Base-by-base conservation (phyloP, 1,140 invertebrate species). In the Chelonus insularis region DNA sequence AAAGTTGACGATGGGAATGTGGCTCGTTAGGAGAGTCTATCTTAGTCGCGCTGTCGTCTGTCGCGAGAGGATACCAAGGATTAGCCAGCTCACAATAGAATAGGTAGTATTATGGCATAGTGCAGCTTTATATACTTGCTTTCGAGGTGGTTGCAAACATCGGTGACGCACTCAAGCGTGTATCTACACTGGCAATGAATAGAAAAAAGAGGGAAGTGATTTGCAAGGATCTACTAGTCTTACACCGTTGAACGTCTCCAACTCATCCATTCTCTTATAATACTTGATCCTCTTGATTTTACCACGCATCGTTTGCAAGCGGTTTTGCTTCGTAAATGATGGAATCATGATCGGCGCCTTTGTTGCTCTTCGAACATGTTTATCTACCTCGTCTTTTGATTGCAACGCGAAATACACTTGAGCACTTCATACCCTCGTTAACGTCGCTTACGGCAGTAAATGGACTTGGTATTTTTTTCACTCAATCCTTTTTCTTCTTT, bases 1-100 rank as follows among this genome's bases (percentile, higher is more conserved):
- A 43, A 20, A 41, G 12, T 32, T 25, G 52, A 57, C 54, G 54
- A 57, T 62, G 60, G 60, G 60, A 62, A 62, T 57, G 34, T 25
- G 34, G 36, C 60, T 62, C 60, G 60, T 62, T 62, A 62, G 60
- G 32, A 12, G 6, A 50, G n/a, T 23, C 3, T 39, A 39, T 43
- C 41, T 18, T 2, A 32, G 50, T 52, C 25, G 8, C n/a, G 32
- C 16, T 52, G 32, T 50, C 45, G 18, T 48, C 20, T 48, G 45
- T 48, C 41, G 18, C 21, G 9, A 20, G 14, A 23, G 18, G 20
- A 48, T 23, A 11, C 4, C 6, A 14, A 11, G 20, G 20, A 23
- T 48, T 23, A 23, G 45, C 11, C 18, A n/a, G 36, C 11, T 39
- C 36, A 39, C 36, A 39, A 39, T 39, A 14, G 9, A 39, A 39